phyloP scores from a whole-genome alignment of 2,113 vertebrate genomes.

The Neodontobutis hainanensis region DNA sequence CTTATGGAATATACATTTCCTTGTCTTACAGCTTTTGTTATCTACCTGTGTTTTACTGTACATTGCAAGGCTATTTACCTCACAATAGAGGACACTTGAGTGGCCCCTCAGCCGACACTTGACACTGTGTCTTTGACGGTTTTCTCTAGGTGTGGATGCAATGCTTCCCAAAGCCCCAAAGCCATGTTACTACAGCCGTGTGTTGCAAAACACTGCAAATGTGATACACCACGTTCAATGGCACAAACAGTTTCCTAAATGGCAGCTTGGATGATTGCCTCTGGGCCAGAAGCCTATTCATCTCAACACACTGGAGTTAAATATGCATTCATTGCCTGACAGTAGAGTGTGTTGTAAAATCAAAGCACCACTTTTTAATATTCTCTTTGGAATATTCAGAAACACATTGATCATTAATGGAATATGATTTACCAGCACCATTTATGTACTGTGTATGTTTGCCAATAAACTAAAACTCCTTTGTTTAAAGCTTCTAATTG shows the following conservation, averaged over 20 bases:
- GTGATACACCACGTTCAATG: constrained; percentile 37
- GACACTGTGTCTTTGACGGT: constrained; percentile 34
- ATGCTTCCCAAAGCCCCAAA: constrained; percentile 26
- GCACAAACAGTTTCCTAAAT: constrained; percentile 36
- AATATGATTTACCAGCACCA: neutral
- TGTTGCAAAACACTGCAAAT: constrained; percentile 44
- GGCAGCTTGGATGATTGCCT: constrained; percentile 34
- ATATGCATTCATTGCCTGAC: constrained; percentile 26
- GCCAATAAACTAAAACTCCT: no score
- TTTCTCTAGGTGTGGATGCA: constrained; percentile 17
- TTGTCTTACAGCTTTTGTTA: constrained; percentile 46
- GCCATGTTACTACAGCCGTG: constrained; percentile 26
- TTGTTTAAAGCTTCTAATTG: no score
- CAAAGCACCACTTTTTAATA: no score
- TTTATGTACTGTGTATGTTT: neutral
- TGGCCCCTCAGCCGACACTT: constrained; percentile 41
- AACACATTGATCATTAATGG: neutral
- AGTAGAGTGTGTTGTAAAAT: no score
- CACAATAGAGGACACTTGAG: constrained; percentile 48
- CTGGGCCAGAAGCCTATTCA: constrained; percentile 33
- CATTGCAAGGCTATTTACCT: constrained; percentile 36
- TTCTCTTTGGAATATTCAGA: no score
- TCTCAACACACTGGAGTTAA: constrained; percentile 27
- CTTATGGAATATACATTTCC: constrained; percentile 48
- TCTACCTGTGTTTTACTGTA: constrained; percentile 24